Conservation (phyloP, 2,888 invertebrate species). For the Ophioninae sp. region DNA sequence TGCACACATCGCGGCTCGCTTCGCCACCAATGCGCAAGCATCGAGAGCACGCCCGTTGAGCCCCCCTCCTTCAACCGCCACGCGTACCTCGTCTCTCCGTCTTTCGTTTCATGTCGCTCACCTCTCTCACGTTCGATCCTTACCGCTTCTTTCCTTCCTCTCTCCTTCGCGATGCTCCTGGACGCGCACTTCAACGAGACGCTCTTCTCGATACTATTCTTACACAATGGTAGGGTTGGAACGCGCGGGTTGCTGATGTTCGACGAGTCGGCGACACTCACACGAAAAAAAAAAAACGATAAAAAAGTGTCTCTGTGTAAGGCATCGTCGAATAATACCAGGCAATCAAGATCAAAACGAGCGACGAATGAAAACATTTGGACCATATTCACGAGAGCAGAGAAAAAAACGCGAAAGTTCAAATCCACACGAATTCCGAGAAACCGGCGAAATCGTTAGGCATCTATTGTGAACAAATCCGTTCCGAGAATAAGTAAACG, state of each 20-base stretch:
- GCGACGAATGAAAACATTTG: constrained; percentile 8
- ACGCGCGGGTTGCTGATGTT: not conserved
- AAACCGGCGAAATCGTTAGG: constrained; percentile 68
- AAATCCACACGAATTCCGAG: constrained; percentile 18
- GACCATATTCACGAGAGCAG: constrained; percentile 9
- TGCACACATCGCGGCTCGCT: constrained; percentile 75
- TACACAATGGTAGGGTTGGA: not conserved
- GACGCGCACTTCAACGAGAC: constrained; percentile 2
- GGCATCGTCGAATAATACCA: not conserved
- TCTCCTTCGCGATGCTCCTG: constrained; percentile 1
- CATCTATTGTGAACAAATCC: constrained; percentile 62
- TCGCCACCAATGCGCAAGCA: constrained; percentile 79
- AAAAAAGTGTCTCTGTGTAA: not conserved
- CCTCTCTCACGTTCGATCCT: not conserved
- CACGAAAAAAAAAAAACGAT: not conserved
- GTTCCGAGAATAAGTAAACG: constrained; percentile 32
- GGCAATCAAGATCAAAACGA: not conserved
- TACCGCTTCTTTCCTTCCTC: not conserved
- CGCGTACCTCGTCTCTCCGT: constrained; percentile 11
- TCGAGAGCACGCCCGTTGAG: constrained; percentile 74
- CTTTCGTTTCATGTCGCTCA: not conserved
- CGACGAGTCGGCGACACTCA: not conserved
- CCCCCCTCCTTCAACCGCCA: constrained; percentile 38
- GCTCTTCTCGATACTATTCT: not conserved
- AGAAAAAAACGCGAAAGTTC: constrained; percentile 42